Evolutionary conservation across 2,888 invertebrate genomes (phyloP), one percentile per base, ranked within the genome.

Genomic region (Eupithecia subumbrata): DNA sequence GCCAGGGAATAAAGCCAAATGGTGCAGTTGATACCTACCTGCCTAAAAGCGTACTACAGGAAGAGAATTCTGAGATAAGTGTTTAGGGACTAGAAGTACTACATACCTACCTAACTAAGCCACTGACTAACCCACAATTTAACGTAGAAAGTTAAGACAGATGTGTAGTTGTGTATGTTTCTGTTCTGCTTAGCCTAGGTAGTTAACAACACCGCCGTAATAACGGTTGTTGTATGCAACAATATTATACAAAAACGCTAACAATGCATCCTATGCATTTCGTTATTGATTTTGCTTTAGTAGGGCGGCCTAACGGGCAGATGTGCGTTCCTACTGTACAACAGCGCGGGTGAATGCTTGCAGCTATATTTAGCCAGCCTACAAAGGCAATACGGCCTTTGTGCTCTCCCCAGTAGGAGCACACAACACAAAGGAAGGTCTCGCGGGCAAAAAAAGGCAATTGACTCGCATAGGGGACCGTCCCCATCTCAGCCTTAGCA

Each of bases 341-440:
- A 82, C 85, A 82, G 86, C 85, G 84, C 87, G 89, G 89, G 89
- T 91, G 90, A 88, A 88, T 85, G 87, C 86, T 86, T 87, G 83
- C 83, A 83, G 90, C 92, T 95, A 95, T 95, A 95, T 95, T 95
- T 95, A 95, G 93, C 91, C 90, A 90, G 88, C 79, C 82, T 82
- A 82, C 82, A 91, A 94, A 94, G 94, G 92, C 94, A 93, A 86
- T 89, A 89, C 86, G 87, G 91, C 91, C 88, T 92, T 93, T 93
- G 93, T 92, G 85, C 90, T 83, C 91, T 91, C 93, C 93, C 93
- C 89, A 90, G 88, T 88, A 86, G 85, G 86, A 86, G 40, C 66
- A n/a, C 87, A 94, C 94, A 93, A 94, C 87, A 94, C 94, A 94
- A 94, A 93, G 89, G 89, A 91, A 93, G 92, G 93, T 92, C 92